Evolutionary conservation across 2,797 vertebrate genomes (phyloP), one percentile per base, ranked within the genome.

Genomic region (Alauda arvensis): DNA sequence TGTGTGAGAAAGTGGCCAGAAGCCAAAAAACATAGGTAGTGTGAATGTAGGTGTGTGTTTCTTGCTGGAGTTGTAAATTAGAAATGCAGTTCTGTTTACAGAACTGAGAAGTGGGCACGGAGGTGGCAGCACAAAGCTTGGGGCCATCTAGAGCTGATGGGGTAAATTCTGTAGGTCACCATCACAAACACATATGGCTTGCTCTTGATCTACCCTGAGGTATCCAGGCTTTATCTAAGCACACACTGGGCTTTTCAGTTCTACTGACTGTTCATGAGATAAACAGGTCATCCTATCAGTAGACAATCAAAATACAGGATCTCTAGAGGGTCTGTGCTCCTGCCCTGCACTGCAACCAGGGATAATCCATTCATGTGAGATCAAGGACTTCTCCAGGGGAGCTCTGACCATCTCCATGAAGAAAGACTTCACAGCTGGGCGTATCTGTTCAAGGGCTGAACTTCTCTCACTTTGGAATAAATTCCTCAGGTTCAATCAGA

Each of bases 1-100:
- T 46, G 6, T 55, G 14, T 39, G 60, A 33, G 11, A 88, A 83
- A 59, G 13, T 53, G 34, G 12, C 29, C 48, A 65, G 63, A 71
- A 86, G 34, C 39, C 29, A 39, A 34, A 52, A 57, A 31, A 31
- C 1, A 0, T 9, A 20, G 23, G 33, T 33, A 19, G 18, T 14
- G 12, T 57, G 23, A 66, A 18, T 10, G 5, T 31, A 17, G 18
- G 19, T 66, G 28, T 42, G 23, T 59, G 45, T 48, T 82, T 88
- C 61, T 48, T 86, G 56, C 33, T 57, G 57, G 55, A 72, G 77
- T 82, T 79, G 51, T 78, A 37, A 48, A 43, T 16, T 59, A 31
- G 19, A 78, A 88, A 62, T 40, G 12, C 31, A 66, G 1, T 68
- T 0, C 0, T 28, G 14, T 70, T n/a, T n/a, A n/a, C n/a, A n/a